These are phyloP conservation scores for Atlantisia rogersi DNA, from an alignment of 2,113 vertebrate genomes.

Conservation along the genomic window DNA sequence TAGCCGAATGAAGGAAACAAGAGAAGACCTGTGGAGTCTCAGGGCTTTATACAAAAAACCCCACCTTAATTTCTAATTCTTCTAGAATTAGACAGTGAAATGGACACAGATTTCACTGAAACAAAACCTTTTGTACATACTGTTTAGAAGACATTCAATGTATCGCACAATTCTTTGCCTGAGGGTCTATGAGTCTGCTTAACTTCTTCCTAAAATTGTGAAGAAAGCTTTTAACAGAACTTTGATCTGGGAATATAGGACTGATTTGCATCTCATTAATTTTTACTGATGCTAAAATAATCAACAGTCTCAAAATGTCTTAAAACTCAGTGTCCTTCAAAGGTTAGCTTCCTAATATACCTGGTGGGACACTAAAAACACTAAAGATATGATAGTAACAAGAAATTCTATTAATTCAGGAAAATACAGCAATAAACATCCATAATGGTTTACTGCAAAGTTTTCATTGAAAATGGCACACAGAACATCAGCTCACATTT, in stretches of 20 bases:
- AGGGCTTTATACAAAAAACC: neutral
- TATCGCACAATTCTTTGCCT: neutral
- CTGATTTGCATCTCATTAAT: neutral
- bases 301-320: neutral
- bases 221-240: neutral
- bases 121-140: neutral
- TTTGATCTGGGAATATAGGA: neutral
- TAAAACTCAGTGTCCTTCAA: neutral
- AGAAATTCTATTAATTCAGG: neutral
- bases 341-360: neutral
- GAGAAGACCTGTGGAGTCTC: neutral
- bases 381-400: neutral
- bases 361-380: neutral
- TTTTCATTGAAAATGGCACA: neutral
- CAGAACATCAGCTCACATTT: neutral
- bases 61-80: neutral
- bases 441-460: neutral
- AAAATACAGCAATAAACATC: neutral
- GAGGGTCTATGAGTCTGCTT: neutral
- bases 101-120: neutral
- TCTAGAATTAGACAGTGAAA: neutral
- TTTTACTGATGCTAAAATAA: neutral
- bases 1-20: neutral
- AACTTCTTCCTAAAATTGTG: neutral
- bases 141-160: neutral